Evolutionary conservation across 2,797 vertebrate species (phyloP).

Genomic region (Fistularia tabacaria): DNA sequence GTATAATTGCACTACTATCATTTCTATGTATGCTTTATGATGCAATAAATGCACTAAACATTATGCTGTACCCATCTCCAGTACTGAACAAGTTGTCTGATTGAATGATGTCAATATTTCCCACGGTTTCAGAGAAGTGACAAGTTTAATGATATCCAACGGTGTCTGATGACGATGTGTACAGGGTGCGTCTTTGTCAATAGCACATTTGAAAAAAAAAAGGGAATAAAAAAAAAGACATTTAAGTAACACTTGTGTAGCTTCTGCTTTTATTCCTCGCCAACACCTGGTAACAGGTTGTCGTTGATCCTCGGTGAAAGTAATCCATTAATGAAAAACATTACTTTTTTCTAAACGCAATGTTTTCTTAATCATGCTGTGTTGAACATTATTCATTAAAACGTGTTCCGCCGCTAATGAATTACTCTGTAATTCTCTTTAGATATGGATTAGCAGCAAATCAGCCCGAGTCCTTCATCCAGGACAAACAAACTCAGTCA

Average conservation of each 20-base stretch:
- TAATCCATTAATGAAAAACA: too few species aligned
- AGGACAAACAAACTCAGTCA: too few species aligned
- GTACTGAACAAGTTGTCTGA: constrained; percentile 55
- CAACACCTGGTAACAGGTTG: too few species aligned
- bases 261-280: constrained; percentile 22
- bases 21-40: constrained; percentile 73
- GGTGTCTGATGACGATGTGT: constrained; percentile 57
- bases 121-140: constrained; percentile 11
- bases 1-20: constrained; percentile 77
- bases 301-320: too few species aligned
- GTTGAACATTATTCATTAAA: too few species aligned
- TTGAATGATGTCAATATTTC: constrained; percentile 56
- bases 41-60: constrained; percentile 76
- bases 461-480: too few species aligned
- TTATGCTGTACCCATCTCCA: constrained; percentile 64
- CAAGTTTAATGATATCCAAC: constrained; percentile 44
- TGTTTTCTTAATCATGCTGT: too few species aligned
- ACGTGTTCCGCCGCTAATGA: too few species aligned
- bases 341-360: too few species aligned
- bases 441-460: too few species aligned
- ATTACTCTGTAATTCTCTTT: too few species aligned
- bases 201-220: constrained; percentile 40
- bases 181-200: constrained; percentile 62
- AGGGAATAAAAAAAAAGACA: constrained; percentile 57
- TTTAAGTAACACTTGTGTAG: constrained; percentile 39